A percentile compares a stretch with the other conserved stretches of the same genome.
Evolutionary conservation across 2,888 invertebrate species (phyloP).

Genomic region (Ichneumon xanthorius): DNA sequence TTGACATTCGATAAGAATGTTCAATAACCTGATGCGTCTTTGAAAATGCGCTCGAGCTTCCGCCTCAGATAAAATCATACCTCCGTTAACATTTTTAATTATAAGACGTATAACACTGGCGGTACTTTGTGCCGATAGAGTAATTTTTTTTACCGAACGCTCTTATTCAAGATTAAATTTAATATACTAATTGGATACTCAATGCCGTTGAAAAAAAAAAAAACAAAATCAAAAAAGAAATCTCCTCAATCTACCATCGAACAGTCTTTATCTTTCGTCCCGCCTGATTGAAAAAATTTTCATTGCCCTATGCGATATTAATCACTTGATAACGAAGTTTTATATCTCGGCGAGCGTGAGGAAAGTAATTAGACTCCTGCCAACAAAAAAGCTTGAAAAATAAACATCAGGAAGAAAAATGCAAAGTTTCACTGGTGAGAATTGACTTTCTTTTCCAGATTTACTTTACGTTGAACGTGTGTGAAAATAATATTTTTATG

Average conservation of each 20-base stretch:
- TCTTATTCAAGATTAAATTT: not conserved
- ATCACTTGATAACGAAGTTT: conserved; percentile 21
- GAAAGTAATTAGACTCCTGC: conserved; percentile 4
- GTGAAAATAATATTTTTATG: no score
- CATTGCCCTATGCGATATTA: conserved; percentile 10
- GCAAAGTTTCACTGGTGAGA: not conserved
- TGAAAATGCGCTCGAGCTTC: not conserved
- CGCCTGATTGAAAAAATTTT: not conserved
- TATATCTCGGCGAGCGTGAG: not conserved
- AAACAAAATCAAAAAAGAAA: not conserved
- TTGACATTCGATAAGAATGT: conserved; percentile 16
- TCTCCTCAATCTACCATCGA: not conserved
- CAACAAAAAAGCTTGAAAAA: not conserved
- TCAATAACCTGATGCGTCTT: not conserved
- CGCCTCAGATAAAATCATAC: not conserved
- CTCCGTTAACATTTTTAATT: not conserved
- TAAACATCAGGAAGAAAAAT: not conserved
- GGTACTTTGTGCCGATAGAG: not conserved
- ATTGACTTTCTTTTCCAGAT: no score
- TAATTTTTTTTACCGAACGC: not conserved
- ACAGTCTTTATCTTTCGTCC: not conserved
- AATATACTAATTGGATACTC: not conserved
- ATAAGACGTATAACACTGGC: not conserved
- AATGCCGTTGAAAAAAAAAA: not conserved
- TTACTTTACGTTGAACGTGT: no score